phyloP scores from a whole-genome alignment of 2,113 vertebrate genomes.

The Alectura lathami region DNA sequence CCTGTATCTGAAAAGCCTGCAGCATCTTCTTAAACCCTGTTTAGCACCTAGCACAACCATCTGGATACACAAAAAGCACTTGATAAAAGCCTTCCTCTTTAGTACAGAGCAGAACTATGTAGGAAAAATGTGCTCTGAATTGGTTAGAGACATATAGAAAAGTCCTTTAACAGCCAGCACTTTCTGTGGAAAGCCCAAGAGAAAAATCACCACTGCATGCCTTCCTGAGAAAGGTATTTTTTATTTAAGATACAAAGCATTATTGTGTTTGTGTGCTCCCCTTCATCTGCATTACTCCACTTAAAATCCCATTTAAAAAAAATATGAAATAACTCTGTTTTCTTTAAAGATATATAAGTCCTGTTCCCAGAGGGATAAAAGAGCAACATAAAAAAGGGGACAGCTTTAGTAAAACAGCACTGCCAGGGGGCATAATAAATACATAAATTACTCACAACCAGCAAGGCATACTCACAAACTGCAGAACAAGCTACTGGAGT shows the following conservation, averaged over 20 bases:
- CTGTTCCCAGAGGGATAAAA: constrained; percentile 45
- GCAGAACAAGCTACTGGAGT: background rate
- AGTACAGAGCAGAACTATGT: background rate
- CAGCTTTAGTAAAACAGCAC: constrained; percentile 60
- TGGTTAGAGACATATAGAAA: background rate
- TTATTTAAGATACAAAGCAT: constrained; percentile 40
- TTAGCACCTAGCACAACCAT: background rate
- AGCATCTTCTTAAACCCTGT: background rate
- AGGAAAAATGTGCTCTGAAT: constrained; percentile 19
- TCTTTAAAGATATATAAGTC: constrained; percentile 47
- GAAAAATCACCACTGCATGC: background rate
- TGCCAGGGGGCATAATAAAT: constrained; percentile 58
- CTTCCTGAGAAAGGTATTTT: constrained; percentile 23
- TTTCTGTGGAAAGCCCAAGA: background rate
- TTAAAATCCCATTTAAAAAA: constrained; percentile 56
- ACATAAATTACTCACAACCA: constrained; percentile 56
- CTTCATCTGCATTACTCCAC: constrained; percentile 61
- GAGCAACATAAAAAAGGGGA: constrained; percentile 13
- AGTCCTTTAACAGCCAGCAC: constrained; percentile 28
- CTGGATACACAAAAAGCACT: background rate
- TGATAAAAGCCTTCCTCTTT: constrained; percentile 22
- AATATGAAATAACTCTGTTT: constrained; percentile 57
- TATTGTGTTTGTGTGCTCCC: constrained; percentile 32
- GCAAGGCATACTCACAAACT: background rate
- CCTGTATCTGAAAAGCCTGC: background rate